A percentile compares a stretch with the other conserved stretches of the same genome.
phyloP scores from a whole-genome alignment of 2,888 invertebrate species.

The Nephrotoma appendiculata region DNA sequence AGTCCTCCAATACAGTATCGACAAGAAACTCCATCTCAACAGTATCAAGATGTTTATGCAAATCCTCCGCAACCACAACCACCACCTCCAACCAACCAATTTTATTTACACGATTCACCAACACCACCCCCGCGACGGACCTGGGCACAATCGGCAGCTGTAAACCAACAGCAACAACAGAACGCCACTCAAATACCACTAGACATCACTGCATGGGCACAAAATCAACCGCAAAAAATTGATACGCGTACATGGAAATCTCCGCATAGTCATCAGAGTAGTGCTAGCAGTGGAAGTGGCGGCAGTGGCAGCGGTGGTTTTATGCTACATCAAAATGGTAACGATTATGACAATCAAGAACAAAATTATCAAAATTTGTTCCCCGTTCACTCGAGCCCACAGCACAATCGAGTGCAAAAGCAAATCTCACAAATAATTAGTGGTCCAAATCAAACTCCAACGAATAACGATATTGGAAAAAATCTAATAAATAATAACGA shows the following conservation, averaged over 20 bases:
- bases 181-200: slow-evolving; percentile 20
- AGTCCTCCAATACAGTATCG: slow-evolving; percentile 19
- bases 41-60: slow-evolving; percentile 3
- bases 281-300: slow-evolving; percentile 13
- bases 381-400: slow-evolving; percentile 45
- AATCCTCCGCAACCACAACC: slow-evolving; percentile 11
- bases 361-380: slow-evolving; percentile 32
- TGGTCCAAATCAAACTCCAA: neutral
- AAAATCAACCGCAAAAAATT: slow-evolving; percentile 19
- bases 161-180: slow-evolving; percentile 19
- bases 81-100: slow-evolving; percentile 41
- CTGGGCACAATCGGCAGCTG: slow-evolving; percentile 45
- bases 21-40: slow-evolving; percentile 17
- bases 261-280: slow-evolving; percentile 14
- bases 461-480: slow-evolving; percentile 11
- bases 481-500: slow-evolving; percentile 18
- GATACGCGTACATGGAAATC: slow-evolving; percentile 34
- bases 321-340: slow-evolving; percentile 54
- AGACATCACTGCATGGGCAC: slow-evolving; percentile 30
- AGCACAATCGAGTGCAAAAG: slow-evolving; percentile 43
- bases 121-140: slow-evolving; percentile 43
- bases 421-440: slow-evolving; percentile 34
- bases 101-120: slow-evolving; percentile 60
- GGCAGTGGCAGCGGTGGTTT: slow-evolving; percentile 30
- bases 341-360: slow-evolving; percentile 39